A percentile compares a stretch with the other conserved stretches of the same genome.
phyloP scores from a whole-genome alignment of 2,113 vertebrate species.

The Ursus arctos region DNA sequence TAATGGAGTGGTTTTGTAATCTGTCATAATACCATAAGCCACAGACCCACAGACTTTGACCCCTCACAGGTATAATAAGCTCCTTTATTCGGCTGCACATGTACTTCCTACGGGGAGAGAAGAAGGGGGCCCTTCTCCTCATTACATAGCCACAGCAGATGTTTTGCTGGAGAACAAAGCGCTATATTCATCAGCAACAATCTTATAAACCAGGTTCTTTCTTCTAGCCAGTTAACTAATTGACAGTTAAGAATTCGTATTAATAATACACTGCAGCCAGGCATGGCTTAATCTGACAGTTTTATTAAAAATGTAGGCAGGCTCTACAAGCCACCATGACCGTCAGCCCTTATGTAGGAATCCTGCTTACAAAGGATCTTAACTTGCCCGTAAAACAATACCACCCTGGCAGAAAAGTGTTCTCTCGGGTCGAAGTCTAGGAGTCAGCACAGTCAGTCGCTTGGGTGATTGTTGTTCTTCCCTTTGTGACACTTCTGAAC shows the following conservation, averaged over 20 bases:
- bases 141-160: constrained; percentile 92
- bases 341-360: constrained; percentile 72
- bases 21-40: constrained; percentile 97
- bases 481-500: neutral
- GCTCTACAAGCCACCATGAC: constrained; percentile 59
- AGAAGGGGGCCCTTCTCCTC: constrained; percentile 84
- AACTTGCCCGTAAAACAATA: constrained; percentile 53
- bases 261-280: constrained; percentile 89
- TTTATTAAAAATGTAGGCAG: constrained; percentile 88
- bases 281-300: constrained; percentile 89
- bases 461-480: neutral
- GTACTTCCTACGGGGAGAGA: constrained; percentile 85
- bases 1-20: constrained; percentile 98
- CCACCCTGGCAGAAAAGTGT: neutral
- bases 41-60: constrained; percentile 97
- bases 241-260: constrained; percentile 93
- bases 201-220: constrained; percentile 92
- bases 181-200: constrained; percentile 93
- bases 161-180: constrained; percentile 95
- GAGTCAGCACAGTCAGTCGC: neutral
- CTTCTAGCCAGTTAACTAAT: constrained; percentile 94
- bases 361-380: constrained; percentile 26
- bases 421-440: constrained; percentile 43
- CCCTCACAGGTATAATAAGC: constrained; percentile 96
- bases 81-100: constrained; percentile 92